Conservation (phyloP, 2,797 vertebrate genomes). For the Lithobates sylvaticus region DNA sequence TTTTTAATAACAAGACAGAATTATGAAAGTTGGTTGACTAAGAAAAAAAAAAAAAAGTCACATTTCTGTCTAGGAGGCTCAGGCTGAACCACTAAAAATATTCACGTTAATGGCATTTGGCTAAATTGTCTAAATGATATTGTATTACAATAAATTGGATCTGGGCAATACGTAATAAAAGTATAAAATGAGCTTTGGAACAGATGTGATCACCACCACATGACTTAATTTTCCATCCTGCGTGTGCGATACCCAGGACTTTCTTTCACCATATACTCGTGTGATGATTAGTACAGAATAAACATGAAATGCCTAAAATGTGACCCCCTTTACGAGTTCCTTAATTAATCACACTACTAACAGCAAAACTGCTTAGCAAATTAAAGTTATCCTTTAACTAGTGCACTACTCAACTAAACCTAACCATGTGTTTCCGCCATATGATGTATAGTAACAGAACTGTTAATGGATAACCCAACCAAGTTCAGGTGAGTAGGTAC, state of each 20-base stretch:
- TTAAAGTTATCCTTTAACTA: conserved; percentile 12
- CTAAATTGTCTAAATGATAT: background rate
- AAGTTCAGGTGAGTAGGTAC: background rate
- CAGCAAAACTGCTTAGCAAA: background rate
- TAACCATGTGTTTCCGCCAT: background rate
- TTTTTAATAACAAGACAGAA: too few species aligned
- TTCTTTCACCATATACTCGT: background rate
- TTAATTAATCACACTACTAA: background rate
- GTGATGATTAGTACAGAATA: background rate
- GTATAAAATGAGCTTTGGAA: background rate
- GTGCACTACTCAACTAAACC: background rate
- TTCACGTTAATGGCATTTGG: background rate
- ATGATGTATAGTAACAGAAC: background rate
- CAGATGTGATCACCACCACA: background rate
- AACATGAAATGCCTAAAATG: background rate
- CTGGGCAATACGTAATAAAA: background rate
- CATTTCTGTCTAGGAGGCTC: too few species aligned
- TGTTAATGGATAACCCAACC: conserved; percentile 4
- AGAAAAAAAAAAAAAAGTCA: too few species aligned
- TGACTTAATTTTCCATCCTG: background rate
- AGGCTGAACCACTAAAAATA: too few species aligned
- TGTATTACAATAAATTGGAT: too few species aligned
- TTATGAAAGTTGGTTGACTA: too few species aligned
- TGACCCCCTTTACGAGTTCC: background rate
- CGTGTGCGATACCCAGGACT: background rate